A percentile compares a stretch with the other conserved stretches of the same genome.
Evolutionary conservation across 2,797 vertebrate species (phyloP).

Genomic region (Semaprochilodus insignis): DNA sequence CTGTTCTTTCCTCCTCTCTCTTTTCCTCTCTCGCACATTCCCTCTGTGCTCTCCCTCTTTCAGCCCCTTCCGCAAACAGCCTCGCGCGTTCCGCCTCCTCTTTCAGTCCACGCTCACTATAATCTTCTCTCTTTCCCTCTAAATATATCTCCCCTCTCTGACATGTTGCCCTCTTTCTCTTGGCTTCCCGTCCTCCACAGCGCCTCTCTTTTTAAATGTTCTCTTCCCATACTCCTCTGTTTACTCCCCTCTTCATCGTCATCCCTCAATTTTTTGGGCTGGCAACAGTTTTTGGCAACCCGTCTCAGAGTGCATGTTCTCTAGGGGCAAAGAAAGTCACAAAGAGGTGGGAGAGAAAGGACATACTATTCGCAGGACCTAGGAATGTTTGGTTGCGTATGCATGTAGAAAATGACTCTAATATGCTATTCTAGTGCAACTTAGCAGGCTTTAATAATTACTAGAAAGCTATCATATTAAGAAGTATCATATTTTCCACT

Average conservation of each 20-base stretch:
- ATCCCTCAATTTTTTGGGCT: background rate
- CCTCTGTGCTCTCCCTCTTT: conserved; percentile 34
- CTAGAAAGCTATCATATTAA: too few species aligned
- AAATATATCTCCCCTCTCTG: conserved; percentile 39
- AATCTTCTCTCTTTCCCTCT: conserved; percentile 25
- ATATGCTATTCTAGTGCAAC: too few species aligned
- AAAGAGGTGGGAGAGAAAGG: background rate
- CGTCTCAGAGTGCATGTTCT: background rate
- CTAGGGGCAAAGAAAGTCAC: background rate
- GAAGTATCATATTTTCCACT: too few species aligned
- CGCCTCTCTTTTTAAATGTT: conserved; percentile 6
- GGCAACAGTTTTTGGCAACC: background rate
- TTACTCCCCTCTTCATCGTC: conserved; percentile 3
- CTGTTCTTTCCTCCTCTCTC: conserved; percentile 46
- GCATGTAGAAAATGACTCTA: too few species aligned
- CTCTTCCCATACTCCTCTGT: conserved; percentile 22
- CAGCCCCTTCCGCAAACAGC: conserved; percentile 24
- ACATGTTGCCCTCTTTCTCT: conserved; percentile 20
- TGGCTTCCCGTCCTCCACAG: background rate
- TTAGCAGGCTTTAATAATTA: too few species aligned
- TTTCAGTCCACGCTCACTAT: conserved; percentile 40
- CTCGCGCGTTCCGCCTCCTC: conserved; percentile 16
- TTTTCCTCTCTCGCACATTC: conserved; percentile 28
- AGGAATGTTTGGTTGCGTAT: too few species aligned
- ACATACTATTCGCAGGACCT: background rate